phyloP scores from a whole-genome alignment of 2,888 invertebrate species.

The Cryptops parisi region DNA sequence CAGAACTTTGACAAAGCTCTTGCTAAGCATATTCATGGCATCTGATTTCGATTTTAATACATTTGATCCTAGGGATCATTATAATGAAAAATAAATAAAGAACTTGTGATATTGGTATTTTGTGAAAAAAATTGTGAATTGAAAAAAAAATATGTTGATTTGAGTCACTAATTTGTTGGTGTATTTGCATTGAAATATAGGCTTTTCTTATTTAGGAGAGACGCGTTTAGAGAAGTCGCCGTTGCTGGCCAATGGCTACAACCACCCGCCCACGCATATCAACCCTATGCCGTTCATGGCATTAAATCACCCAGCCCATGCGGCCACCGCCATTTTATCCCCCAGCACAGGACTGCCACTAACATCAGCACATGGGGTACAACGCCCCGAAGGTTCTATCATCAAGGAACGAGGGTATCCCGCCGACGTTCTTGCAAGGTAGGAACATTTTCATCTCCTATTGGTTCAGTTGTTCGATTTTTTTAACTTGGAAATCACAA shows the following conservation, averaged over 20 bases:
- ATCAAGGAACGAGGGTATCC: slow-evolving; percentile 61
- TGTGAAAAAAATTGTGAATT: too few relatives aligned
- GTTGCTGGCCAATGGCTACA: slow-evolving; percentile 81
- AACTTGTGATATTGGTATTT: too few relatives aligned
- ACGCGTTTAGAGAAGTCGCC: slow-evolving; percentile 64
- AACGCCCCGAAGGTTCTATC: slow-evolving; percentile 65
- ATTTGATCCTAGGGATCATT: too few relatives aligned
- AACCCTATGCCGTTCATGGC: slow-evolving; percentile 94
- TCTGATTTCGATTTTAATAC: too few relatives aligned
- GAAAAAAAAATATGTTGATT: too few relatives aligned
- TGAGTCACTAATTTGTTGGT: too few relatives aligned
- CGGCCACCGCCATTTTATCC: slow-evolving; percentile 56
- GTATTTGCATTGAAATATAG: too few relatives aligned
- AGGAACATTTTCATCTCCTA: slow-evolving; percentile 25
- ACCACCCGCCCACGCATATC: slow-evolving; percentile 78
- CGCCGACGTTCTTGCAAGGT: slow-evolving; percentile 79
- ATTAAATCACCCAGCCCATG: slow-evolving; percentile 47
- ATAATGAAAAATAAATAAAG: too few relatives aligned
- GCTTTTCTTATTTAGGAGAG: too few relatives aligned
- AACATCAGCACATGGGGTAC: slow-evolving; percentile 52
- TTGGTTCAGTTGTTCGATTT: too few relatives aligned
- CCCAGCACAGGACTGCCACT: slow-evolving; percentile 61
- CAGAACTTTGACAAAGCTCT: too few relatives aligned
- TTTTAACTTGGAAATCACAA: neutral
- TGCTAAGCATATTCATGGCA: too few relatives aligned